Evolutionary conservation across 2,888 invertebrate genomes (phyloP), one percentile per base, ranked within the genome.

Genomic region (Pedicia rivosa): DNA sequence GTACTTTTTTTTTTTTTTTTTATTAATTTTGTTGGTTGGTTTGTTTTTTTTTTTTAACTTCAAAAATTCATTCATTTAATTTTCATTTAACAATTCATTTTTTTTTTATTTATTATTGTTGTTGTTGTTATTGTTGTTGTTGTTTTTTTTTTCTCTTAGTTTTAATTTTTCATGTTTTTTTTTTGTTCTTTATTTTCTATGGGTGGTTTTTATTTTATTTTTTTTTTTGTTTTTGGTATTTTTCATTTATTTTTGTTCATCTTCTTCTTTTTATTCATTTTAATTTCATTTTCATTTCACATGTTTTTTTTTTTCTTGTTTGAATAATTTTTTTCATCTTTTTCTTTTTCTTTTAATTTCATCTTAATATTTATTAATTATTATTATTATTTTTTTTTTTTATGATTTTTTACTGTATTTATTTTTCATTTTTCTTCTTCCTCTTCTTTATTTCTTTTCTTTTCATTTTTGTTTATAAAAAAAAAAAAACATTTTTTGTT

Each of bases 401-500:
- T 22, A 15, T 37, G 17, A 17, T 32, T 15, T 33, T 20, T 36
- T 36, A 36, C 15, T 36, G 10, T 36, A 17, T 29, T 22, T 27
- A 19, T 10, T 20, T 36, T 26, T 35, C 20, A 7, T 22, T 30
- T 30, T 12, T 29, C 30, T 19, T 37, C 27, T 36, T 16, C 17
- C 27, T 36, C 8, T 36, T 20, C 10, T 35, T 35, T 10, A 8
- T 29, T 30, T 24, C 5, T 13, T 24, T 7, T 35, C 65, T 65
- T 62, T 65, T 65, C 65, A 64, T 51, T 59, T 62, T 56, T 58
- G 15, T 28, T 35, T 20, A 35, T 19, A 28, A 12, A 16, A 13
- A 51, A 4, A 24, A 24, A 5, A 24, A 24, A 24, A 20, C 8
- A n/a, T n/a, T n/a, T n/a, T n/a, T n/a, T 24, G 22, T 34, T 24